A percentile compares a stretch with the other conserved stretches of the same genome.
Evolutionary conservation across 1,140 invertebrate species (phyloP).

Genomic region (Drosophila kikkawai): DNA sequence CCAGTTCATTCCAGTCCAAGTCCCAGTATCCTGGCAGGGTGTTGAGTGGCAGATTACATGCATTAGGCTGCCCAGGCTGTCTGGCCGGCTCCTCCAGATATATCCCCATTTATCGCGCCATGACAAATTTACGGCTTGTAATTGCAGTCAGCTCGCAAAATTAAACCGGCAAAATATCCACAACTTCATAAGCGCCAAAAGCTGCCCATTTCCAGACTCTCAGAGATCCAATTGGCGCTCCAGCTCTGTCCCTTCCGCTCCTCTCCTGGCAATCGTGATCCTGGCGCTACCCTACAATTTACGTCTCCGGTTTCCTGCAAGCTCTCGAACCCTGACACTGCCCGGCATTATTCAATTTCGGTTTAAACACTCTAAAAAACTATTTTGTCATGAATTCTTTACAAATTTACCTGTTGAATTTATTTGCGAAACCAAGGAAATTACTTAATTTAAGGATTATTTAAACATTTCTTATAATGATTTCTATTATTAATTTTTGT

Average conservation of each 20-base stretch:
- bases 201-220: conserved; percentile 14
- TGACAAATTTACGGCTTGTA: conserved; percentile 84
- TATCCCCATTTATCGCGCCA: conserved; percentile 78
- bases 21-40: conserved; percentile 58
- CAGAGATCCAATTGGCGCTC: conserved; percentile 10
- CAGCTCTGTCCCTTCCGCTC: conserved; percentile 1
- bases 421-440: not conserved
- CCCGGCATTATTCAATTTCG: conserved; percentile 37
- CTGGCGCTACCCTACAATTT: conserved; percentile 75
- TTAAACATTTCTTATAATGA: too few relatives aligned
- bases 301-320: conserved; percentile 73
- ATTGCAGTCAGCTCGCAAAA: conserved; percentile 77
- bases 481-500: not conserved
- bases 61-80: conserved; percentile 71
- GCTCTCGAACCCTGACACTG: conserved; percentile 38
- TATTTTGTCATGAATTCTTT: too few relatives aligned
- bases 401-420: too few relatives aligned
- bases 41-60: conserved; percentile 83
- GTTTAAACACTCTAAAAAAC: not conserved
- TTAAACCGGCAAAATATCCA: conserved; percentile 74
- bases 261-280: conserved; percentile 30
- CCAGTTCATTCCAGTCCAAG: not conserved
- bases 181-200: conserved; percentile 76
- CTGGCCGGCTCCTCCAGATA: conserved; percentile 1
- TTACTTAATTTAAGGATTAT: not conserved